phyloP scores from a whole-genome alignment of 2,113 vertebrate species.

The Esox niger region DNA sequence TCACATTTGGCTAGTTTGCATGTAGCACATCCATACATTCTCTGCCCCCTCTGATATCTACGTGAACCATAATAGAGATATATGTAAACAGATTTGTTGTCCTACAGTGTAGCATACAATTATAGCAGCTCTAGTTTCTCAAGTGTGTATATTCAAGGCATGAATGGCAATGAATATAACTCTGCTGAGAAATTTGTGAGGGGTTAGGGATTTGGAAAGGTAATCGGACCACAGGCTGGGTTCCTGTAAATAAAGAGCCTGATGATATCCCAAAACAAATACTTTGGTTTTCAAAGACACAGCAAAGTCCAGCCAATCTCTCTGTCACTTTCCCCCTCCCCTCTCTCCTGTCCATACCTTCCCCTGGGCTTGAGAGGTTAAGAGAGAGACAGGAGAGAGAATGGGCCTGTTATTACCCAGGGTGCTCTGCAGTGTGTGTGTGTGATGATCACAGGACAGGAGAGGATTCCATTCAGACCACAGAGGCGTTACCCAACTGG shows the following conservation, averaged over 20 bases:
- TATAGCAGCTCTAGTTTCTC: neutral
- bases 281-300: constrained; percentile 15
- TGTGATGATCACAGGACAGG: neutral
- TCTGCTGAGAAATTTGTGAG: neutral
- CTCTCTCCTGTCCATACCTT: neutral
- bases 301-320: constrained; percentile 13
- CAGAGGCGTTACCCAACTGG: neutral
- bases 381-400: neutral
- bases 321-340: neutral
- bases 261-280: constrained; percentile 23
- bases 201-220: neutral
- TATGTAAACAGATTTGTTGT: neutral
- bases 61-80: neutral
- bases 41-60: neutral
- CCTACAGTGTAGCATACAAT: neutral
- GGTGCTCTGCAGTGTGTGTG: no score
- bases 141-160: neutral
- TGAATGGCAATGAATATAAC: constrained; percentile 3
- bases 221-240: neutral
- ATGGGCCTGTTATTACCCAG: neutral
- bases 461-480: neutral
- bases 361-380: neutral
- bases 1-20: neutral
- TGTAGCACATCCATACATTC: neutral
- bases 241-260: constrained; percentile 15